Evolutionary conservation across 2,113 vertebrate species (phyloP), one percentile per base, ranked within the genome.

Genomic region (Eulemur macaco): DNA sequence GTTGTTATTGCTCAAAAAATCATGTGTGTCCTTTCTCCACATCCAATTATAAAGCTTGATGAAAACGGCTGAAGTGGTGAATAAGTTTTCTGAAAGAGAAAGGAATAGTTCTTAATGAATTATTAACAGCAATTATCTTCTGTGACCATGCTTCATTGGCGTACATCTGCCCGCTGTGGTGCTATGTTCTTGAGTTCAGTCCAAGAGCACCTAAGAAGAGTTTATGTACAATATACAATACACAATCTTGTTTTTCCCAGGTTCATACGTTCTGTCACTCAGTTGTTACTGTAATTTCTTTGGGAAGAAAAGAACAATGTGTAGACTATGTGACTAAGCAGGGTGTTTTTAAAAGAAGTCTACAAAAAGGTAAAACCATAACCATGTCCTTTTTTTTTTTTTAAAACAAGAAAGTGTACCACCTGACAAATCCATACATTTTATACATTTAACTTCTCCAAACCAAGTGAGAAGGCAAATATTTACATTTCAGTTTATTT

Each of bases 21-120:
- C 86, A 50, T 12, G 3, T 2, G 29, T 54, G 45, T 29, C 54
- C 66, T 76, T 94, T 93, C 60, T 89, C 60, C 37, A 34, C 60
- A 69, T 83, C 78, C 50, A 94, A 52, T 96, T 96, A 93, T 45
- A 87, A 95, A 95, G 71, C 85, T 86, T 73, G 50, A 56, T 63
- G 89, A 89, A 77, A 86, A 58, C 64, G 80, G 86, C 37, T 58
- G 39, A 90, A 88, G 60, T 60, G 50, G 73, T 74, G 50, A 74
- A 29, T 47, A 74, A 39, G 82, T 69, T 64, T 85, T 54, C 68
- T 7, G 56, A 71, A 73, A 81, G 54, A 88, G 81, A 93, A 87
- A 68, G 63, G 58, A 82, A 64, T 86, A 39, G 34, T 68, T 82
- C 39, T 91, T 68, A 92, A 47, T 93, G 94, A 95, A 82, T 94